A percentile compares a stretch with the other conserved stretches of the same genome.
These are phyloP conservation scores for Vanessa cardui DNA, from an alignment of 2,888 invertebrate genomes.

Conservation along the genomic window DNA sequence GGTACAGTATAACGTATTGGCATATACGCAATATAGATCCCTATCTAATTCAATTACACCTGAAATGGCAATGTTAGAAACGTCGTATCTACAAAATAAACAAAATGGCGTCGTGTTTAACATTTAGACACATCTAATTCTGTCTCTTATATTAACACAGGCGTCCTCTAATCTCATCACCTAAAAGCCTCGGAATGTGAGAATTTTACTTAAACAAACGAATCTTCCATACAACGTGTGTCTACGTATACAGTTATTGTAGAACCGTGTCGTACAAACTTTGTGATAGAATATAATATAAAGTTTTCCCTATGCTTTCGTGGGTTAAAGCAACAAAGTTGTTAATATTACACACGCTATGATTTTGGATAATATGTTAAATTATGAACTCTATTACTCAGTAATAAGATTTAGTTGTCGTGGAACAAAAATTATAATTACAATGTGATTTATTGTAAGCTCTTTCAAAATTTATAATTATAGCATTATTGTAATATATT, in stretches of 20 bases:
- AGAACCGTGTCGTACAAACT: constrained; percentile 5
- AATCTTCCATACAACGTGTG: constrained; percentile 8
- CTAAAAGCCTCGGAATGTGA: constrained; percentile 24
- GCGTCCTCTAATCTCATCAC: constrained; percentile 25
- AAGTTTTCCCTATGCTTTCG: constrained; percentile 6
- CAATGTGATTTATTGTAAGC: no score
- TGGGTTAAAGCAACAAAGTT: constrained; percentile 9
- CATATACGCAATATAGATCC: neutral
- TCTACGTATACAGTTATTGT: neutral
- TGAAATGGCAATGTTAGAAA: neutral
- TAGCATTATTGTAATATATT: no score
- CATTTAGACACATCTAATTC: constrained; percentile 26
- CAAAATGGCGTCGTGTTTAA: constrained; percentile 20
- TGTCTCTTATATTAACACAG: constrained; percentile 21
- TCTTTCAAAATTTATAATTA: no score
- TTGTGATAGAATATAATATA: constrained; percentile 11
- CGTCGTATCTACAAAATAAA: constrained; percentile 10
- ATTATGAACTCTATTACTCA: neutral
- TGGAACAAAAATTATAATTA: no score
- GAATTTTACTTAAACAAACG: constrained; percentile 21
- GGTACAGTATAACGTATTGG: neutral
- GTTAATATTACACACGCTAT: constrained; percentile 2
- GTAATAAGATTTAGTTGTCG: neutral
- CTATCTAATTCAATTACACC: constrained; percentile 3
- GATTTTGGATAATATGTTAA: neutral